Percentiles rank a stretch among this genome's conserved stretches.
Evolutionary conservation across 2,113 vertebrate species (phyloP).

Genomic region (Pluvialis apricaria): DNA sequence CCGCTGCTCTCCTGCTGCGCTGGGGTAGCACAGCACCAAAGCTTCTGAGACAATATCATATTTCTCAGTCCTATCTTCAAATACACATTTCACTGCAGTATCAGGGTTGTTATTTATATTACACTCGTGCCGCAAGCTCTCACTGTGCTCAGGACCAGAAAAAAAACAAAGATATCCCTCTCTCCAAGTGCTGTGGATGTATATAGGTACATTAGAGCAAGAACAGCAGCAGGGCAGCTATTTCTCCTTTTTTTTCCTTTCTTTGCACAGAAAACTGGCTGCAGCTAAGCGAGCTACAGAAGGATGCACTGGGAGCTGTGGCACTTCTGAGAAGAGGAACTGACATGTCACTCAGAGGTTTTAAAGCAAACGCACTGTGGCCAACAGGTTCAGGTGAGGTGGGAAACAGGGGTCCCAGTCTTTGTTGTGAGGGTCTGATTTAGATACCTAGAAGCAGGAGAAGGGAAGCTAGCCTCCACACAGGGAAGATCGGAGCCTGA

Average conservation of each 20-base stretch:
- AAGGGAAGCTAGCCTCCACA: not conserved
- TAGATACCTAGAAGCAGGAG: not conserved
- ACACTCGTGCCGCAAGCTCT: not conserved
- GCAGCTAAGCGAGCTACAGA: not conserved
- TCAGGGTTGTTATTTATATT: not conserved
- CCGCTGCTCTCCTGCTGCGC: not conserved
- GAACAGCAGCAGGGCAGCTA: not conserved
- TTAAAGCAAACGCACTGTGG: not conserved
- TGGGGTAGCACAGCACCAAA: not conserved
- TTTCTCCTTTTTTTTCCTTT: not conserved
- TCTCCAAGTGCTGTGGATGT: not conserved
- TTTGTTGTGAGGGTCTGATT: not conserved
- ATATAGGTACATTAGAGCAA: not conserved
- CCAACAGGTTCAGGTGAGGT: not conserved
- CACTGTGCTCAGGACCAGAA: not conserved
- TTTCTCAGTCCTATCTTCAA: not conserved
- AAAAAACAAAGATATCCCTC: not conserved
- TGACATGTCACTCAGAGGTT: rapidly evolving
- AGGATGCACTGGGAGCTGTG: not conserved
- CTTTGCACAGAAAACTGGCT: not conserved
- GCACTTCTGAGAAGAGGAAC: not conserved
- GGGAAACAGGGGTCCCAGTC: rapidly evolving
- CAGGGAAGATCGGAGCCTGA: not conserved
- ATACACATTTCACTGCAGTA: not conserved
- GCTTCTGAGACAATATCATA: not conserved